Base-by-base conservation (phyloP, 2,888 invertebrate species). In the Myopa testacea region DNA sequence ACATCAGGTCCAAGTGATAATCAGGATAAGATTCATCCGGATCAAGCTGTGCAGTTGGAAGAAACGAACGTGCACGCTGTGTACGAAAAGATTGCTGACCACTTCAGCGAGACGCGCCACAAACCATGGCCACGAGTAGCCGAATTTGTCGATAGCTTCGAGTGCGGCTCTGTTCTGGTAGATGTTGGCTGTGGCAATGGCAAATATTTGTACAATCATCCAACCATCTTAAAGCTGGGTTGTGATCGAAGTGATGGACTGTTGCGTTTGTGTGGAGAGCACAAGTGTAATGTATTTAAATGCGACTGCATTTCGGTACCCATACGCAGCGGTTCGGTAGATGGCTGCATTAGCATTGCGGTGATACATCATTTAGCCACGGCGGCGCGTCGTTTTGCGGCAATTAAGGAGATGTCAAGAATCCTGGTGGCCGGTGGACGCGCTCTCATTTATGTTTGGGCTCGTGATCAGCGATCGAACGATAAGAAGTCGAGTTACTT, bases 151-250 rank as follows among this genome's bases (percentile, higher is more conserved):
- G 88, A 91, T 19, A 90, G 90, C 6, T 92, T 96, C 81, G 87
- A 92, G 0, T 78, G 88, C 0, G 95, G 95, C 0, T 92, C 95
- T 1, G 86, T 97, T 12, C 87, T 99, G 16, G 86, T 98, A 5
- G 99, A 99, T 89, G 93, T 98, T 58, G 99, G 99, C 7, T 98
- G 98, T 89, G 99, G 99, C 12, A 99, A 99, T 91, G 99, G 99
- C 62, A 99, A 99, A 91, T 99, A 99, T 89, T 92, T 99, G 1
- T 80, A 80, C 16, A 84, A 84, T 76, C 91, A 85, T 80, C 58
- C 80, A 0, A 63, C 81, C 14, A 26, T 84, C 0, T 78, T 86
- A 7, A 80, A 95, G 93, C 90, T 97, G 78, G 97, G 97, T 1
- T 93, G 94, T 90, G 98, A 96, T 91, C 92, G 95, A 85, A 93